Base-by-base conservation (phyloP, 1,140 invertebrate species). In the Drosophila hydei region DNA sequence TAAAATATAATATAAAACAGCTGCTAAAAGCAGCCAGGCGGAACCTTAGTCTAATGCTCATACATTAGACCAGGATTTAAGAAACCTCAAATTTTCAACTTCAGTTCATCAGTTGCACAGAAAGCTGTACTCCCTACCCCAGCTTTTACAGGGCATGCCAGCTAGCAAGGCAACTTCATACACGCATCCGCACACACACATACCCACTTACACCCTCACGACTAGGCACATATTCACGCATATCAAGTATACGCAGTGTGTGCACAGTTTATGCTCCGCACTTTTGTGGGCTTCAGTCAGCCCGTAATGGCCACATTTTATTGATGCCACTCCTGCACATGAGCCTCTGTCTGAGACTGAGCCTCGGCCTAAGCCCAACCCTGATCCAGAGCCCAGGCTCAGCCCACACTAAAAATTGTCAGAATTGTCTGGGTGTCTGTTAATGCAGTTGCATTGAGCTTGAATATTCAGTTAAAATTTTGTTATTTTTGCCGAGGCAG, bases 401-500 rank as follows among this genome's bases (percentile, higher is more conserved):
- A 56, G 23, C 23, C 16, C 38, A 25, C 43, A 42, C 36, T 43
- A 42, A 64, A 83, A 79, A 84, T 72, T 83, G 79, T 80, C 61
- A 67, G 63, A 70, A 85, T 50, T 70, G 64, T 54, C 55, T 56
- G 51, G 51, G 27, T 64, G 33, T 16, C 14, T 70, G 64, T 42
- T 65, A 50, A 55, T 79, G 72, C 61, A 58, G 16, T 30, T 72
- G 68, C 73, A 69, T 72, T 62, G 56, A 51, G 61, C 61, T 69
- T 43, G 43, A 81, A 81, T 84, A 81, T 84, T 75, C 78, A 78
- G 79, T 84, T 84, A 65, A 68, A 81, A 84, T 81, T 81, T 84
- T 75, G 47, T 87, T 84, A 84, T 76, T 85, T 75, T 70, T 60
- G 76, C 55, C 7, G 48, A 47, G 23, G 30, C 30, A 30, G 21